Evolutionary conservation across 2,888 invertebrate species (phyloP).

Genomic region (Ophioninae sp.): DNA sequence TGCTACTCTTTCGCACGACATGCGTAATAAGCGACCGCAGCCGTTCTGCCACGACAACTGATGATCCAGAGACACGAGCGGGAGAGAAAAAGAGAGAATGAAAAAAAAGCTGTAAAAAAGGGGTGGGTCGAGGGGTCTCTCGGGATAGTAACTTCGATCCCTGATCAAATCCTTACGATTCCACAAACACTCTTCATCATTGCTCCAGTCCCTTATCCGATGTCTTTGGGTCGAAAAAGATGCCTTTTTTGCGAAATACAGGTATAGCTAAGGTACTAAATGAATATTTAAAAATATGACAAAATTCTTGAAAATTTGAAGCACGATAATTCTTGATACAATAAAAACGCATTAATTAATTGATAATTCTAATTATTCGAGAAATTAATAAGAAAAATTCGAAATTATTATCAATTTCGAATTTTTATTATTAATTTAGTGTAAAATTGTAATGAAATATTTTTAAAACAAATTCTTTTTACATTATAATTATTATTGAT

Average conservation of each 20-base stretch:
- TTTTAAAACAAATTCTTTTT: too few species aligned
- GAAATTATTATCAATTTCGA: too few species aligned
- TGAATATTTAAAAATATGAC: too few species aligned
- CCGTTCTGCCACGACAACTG: constrained; percentile 38
- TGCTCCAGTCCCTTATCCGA: constrained; percentile 43
- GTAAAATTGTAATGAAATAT: too few species aligned
- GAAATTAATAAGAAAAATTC: too few species aligned
- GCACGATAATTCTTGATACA: too few species aligned
- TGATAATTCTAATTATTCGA: too few species aligned
- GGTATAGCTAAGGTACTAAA: too few species aligned
- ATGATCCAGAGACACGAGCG: constrained; percentile 27
- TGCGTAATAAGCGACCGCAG: constrained; percentile 55
- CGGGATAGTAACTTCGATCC: constrained; percentile 38
- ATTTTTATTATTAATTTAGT: too few species aligned
- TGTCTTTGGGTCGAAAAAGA: background rate
- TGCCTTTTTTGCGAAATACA: constrained; percentile 1
- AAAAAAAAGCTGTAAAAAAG: constrained; percentile 5
- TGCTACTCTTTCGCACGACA: constrained; percentile 48
- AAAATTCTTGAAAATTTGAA: too few species aligned
- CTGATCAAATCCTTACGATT: constrained; percentile 28
- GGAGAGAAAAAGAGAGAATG: background rate
- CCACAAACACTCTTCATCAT: constrained; percentile 50
- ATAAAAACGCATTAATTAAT: too few species aligned
- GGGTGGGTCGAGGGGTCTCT: background rate
- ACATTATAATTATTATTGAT: too few species aligned